These are phyloP conservation scores for Silurus meridionalis DNA, from an alignment of 2,113 vertebrate genomes.

Conservation along the genomic window DNA sequence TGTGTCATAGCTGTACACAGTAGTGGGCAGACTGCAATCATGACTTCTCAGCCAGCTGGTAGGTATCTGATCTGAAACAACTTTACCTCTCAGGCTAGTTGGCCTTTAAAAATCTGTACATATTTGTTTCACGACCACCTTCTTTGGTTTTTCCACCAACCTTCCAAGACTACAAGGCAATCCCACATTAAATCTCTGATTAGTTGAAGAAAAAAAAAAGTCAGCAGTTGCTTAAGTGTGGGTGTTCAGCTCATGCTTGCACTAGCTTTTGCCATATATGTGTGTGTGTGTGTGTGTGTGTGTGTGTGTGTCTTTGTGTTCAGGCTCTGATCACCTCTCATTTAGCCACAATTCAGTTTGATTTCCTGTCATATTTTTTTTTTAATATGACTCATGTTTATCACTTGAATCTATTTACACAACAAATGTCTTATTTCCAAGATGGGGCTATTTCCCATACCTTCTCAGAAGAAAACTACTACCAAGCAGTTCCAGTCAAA, in stretches of 20 bases:
- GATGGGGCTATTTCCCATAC: conserved; percentile 44
- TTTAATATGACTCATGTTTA: conserved; percentile 51
- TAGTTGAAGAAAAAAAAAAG: conserved; percentile 36
- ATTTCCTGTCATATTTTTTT: conserved; percentile 41
- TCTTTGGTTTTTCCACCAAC: conserved; percentile 30
- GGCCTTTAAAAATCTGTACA: background rate
- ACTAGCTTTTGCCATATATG: conserved; percentile 36
- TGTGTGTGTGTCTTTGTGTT: background rate
- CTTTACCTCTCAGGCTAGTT: background rate
- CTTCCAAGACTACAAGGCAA: background rate
- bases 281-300: too few relatives aligned
- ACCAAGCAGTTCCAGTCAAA: conserved; percentile 31
- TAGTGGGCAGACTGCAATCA: conserved; percentile 16
- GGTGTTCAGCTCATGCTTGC: conserved; percentile 46
- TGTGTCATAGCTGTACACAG: conserved; percentile 36
- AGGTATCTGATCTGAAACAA: background rate
- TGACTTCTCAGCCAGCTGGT: background rate
- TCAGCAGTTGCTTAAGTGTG: conserved; percentile 47
- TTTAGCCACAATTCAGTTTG: conserved; percentile 36
- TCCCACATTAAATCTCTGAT: conserved; percentile 29
- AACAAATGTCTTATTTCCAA: conserved; percentile 47
- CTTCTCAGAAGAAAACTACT: conserved; percentile 38
- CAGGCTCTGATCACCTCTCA: conserved; percentile 29
- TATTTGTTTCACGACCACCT: conserved; percentile 36
- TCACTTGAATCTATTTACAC: conserved; percentile 46